phyloP scores from a whole-genome alignment of 2,888 invertebrate species.

The Heterodera filipjevi region DNA sequence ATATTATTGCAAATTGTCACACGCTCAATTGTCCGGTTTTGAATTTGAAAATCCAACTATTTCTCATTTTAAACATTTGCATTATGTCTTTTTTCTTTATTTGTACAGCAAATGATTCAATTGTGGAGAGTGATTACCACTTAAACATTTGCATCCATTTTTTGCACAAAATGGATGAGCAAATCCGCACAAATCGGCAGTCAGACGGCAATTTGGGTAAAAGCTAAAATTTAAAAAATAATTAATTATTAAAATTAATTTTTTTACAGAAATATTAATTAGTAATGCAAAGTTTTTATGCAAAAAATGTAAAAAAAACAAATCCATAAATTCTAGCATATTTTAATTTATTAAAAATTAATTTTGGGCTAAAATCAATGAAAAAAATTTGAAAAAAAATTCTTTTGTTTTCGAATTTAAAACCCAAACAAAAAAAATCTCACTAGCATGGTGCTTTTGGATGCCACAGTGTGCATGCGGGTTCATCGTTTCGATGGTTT shows the following conservation, averaged over 20 bases:
- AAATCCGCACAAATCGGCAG: conserved; percentile 34
- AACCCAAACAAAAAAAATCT: background rate
- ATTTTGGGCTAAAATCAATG: too few species aligned
- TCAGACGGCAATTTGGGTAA: conserved; percentile 31
- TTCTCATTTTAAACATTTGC: background rate
- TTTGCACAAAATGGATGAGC: conserved; percentile 34
- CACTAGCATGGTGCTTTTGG: conserved; percentile 34
- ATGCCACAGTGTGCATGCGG: conserved; percentile 32
- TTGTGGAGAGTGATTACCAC: background rate
- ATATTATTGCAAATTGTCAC: too few species aligned
- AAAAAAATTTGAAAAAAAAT: background rate
- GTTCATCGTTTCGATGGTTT: conserved; percentile 28
- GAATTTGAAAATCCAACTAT: background rate
- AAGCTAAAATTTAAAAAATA: conserved; percentile 3
- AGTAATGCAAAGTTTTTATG: too few species aligned
- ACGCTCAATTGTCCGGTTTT: background rate
- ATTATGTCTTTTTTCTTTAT: background rate
- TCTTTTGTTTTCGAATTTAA: background rate
- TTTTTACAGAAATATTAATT: too few species aligned
- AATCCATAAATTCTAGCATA: too few species aligned
- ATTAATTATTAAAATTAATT: background rate
- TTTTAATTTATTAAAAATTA: too few species aligned
- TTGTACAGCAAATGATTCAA: background rate
- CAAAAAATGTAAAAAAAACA: too few species aligned
- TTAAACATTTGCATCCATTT: conserved; percentile 23